A percentile compares a stretch with the other conserved stretches of the same genome.
These are phyloP conservation scores for Calcarius lapponicus DNA, from an alignment of 2,797 vertebrate genomes.

Conservation along the genomic window DNA sequence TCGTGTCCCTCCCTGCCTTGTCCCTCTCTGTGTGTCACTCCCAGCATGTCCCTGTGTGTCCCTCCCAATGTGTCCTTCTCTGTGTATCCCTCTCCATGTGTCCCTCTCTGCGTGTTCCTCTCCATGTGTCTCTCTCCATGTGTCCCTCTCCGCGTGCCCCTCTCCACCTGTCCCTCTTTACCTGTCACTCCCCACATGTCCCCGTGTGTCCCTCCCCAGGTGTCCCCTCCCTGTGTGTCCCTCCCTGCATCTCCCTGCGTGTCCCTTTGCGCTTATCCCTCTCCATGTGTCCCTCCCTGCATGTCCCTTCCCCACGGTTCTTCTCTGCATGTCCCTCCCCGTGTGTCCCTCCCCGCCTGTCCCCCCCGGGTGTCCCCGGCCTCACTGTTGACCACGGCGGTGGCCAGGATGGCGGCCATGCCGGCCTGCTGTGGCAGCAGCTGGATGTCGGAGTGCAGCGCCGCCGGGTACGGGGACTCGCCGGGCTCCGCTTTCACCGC, in stretches of 20 bases:
- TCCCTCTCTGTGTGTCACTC: fast-evolving
- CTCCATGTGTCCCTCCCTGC: fast-evolving
- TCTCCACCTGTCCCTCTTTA: fast-evolving
- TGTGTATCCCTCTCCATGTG: fast-evolving
- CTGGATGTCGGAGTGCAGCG: conserved; percentile 86
- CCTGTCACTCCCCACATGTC: not conserved
- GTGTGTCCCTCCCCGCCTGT: fast-evolving
- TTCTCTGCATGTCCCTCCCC: fast-evolving
- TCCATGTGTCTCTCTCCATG: fast-evolving
- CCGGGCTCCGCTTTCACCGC: conserved; percentile 70
- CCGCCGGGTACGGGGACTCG: conserved; percentile 72
- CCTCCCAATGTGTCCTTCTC: no score
- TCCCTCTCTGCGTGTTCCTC: not conserved
- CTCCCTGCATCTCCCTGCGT: fast-evolving
- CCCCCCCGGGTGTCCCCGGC: not conserved
- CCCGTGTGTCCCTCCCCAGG: fast-evolving
- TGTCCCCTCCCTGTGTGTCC: fast-evolving
- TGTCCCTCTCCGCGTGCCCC: fast-evolving
- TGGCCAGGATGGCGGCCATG: conserved; percentile 96
- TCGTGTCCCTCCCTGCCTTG: no score
- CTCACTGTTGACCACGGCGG: conserved; percentile 95
- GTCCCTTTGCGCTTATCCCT: no score
- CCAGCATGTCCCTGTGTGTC: no score
- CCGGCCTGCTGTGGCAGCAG: conserved; percentile 96
- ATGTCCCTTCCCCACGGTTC: fast-evolving